Evolutionary conservation across 2,797 vertebrate genomes (phyloP).

Genomic region (Scyliorhinus canicula): DNA sequence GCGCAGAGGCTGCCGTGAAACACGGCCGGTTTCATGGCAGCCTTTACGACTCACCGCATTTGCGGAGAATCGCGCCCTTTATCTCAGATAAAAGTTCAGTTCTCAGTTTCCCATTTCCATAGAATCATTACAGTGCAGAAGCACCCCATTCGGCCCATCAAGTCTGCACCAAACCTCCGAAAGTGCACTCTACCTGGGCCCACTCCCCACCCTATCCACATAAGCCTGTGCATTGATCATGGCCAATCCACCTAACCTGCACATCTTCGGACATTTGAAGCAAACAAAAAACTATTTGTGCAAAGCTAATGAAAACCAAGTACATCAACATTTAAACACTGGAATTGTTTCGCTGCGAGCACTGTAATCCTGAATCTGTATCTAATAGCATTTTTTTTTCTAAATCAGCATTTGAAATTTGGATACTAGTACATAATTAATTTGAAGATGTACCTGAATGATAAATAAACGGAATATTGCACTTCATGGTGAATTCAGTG

Average conservation of each 20-base stretch:
- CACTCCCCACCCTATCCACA: too few species aligned
- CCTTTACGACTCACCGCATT: too few species aligned
- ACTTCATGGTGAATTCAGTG: neutral
- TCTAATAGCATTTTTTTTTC: neutral
- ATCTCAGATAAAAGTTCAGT: neutral
- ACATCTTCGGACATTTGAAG: neutral
- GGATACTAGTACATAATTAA: neutral
- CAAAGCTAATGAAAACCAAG: neutral
- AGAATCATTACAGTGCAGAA: too few species aligned
- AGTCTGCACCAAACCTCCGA: too few species aligned
- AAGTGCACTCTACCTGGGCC: too few species aligned
- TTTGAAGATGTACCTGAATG: neutral
- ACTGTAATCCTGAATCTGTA: neutral
- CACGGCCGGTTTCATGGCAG: too few species aligned
- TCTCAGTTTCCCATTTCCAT: too few species aligned
- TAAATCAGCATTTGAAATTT: neutral
- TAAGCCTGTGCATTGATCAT: too few species aligned
- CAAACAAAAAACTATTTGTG: neutral
- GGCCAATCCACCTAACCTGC: too few species aligned
- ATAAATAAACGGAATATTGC: neutral
- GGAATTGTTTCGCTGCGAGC: neutral
- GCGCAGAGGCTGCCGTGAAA: too few species aligned
- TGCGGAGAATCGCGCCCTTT: too few species aligned
- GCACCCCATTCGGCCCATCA: too few species aligned
- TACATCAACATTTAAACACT: neutral